A percentile compares a stretch with the other conserved stretches of the same genome.
Conservation (phyloP, 2,888 invertebrate genomes). For the Orthosia gracilis region DNA sequence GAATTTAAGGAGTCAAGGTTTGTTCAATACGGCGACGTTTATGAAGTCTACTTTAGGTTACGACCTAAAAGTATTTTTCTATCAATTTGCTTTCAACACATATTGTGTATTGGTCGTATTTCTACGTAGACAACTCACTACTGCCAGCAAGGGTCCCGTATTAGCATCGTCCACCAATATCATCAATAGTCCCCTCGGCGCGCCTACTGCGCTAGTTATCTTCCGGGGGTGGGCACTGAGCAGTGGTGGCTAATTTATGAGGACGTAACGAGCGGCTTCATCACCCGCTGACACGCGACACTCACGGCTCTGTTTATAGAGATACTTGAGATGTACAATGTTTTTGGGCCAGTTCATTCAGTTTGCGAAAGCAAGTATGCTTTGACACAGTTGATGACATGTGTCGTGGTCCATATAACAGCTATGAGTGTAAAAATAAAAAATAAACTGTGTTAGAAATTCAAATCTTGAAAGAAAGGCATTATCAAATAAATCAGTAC, state of each 20-base stretch:
- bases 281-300: slow-evolving; percentile 48
- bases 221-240: slow-evolving; percentile 22
- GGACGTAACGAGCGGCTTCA: slow-evolving; percentile 40
- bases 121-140: slow-evolving; percentile 1
- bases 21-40: neutral
- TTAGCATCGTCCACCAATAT: slow-evolving; percentile 37
- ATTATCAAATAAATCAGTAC: neutral
- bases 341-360: slow-evolving; percentile 2
- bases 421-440: neutral
- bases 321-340: neutral
- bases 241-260: slow-evolving; percentile 44
- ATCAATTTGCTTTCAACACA: neutral
- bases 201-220: slow-evolving; percentile 41
- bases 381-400: neutral
- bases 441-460: neutral
- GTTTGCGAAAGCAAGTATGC: neutral
- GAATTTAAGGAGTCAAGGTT: neutral
- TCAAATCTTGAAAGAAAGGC: neutral
- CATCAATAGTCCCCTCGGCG: slow-evolving; percentile 33
- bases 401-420: neutral
- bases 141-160: slow-evolving; percentile 5
- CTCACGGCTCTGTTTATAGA: slow-evolving; percentile 10
- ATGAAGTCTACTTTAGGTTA: neutral
- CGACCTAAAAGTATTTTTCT: neutral
- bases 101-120: neutral